phyloP scores from a whole-genome alignment of 2,797 vertebrate species.

The Protosalanx chinensis region DNA sequence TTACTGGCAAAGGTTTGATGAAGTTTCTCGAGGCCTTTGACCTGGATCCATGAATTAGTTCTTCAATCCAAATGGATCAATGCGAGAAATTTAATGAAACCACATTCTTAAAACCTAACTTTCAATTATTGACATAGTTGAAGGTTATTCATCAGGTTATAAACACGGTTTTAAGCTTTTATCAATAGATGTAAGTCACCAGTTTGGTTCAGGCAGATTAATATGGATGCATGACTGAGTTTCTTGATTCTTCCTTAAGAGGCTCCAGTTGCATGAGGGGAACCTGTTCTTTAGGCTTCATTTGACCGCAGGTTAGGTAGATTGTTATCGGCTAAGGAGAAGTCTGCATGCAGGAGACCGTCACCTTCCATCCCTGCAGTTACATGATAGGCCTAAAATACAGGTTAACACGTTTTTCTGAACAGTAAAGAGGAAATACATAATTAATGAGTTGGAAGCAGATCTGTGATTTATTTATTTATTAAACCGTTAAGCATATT shows the following conservation, averaged over 20 bases:
- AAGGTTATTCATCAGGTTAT: neutral
- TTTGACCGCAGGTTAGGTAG: conserved; percentile 25
- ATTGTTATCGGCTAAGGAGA: conserved; percentile 14
- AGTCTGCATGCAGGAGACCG: neutral
- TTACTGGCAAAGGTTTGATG: no score
- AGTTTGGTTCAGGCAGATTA: neutral
- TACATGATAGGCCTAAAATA: neutral
- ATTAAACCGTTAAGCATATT: no score
- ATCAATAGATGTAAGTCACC: neutral
- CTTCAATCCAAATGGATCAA: no score
- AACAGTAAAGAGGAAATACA: no score
- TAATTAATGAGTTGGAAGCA: no score
- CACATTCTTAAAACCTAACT: no score
- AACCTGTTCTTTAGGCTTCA: conserved; percentile 27
- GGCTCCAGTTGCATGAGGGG: conserved; percentile 21
- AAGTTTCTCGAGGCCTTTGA: no score
- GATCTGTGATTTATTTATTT: no score
- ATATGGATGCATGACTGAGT: neutral
- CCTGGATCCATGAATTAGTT: no score
- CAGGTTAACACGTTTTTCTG: no score
- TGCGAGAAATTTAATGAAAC: no score
- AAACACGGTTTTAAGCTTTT: neutral
- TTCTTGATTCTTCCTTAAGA: neutral
- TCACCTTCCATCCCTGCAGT: neutral
- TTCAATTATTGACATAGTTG: no score